phyloP scores from a whole-genome alignment of 1,140 invertebrate species.

The Arion vulgaris region DNA sequence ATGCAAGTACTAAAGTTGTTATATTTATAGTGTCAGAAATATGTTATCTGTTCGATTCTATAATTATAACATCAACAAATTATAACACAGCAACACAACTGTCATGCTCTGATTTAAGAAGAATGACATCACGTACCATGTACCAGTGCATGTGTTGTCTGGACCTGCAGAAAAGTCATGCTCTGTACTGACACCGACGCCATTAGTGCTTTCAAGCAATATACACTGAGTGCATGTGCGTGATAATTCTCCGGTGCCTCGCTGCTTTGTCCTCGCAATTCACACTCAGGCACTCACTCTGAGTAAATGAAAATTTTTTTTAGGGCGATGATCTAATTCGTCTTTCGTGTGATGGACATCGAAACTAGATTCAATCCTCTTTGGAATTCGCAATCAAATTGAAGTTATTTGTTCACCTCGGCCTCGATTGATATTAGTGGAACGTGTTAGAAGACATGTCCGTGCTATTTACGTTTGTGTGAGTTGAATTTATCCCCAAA shows the following conservation, averaged over 20 bases:
- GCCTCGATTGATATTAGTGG: no score
- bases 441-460: no score
- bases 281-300: neutral
- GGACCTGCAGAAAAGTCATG: neutral
- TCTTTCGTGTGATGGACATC: neutral
- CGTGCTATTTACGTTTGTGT: no score
- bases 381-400: neutral
- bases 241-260: neutral
- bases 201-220: neutral
- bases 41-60: no score
- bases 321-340: neutral
- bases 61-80: no score
- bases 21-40: no score
- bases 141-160: neutral
- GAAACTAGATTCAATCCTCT: neutral
- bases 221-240: neutral
- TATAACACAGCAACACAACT: no score
- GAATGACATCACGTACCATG: no score
- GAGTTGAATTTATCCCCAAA: no score
- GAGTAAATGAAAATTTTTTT: slow-evolving; percentile 1
- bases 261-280: neutral
- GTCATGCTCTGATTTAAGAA: no score
- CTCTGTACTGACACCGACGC: neutral
- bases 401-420: neutral
- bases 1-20: no score